Conservation (phyloP, 1,140 invertebrate genomes). For the Manduca sexta region DNA sequence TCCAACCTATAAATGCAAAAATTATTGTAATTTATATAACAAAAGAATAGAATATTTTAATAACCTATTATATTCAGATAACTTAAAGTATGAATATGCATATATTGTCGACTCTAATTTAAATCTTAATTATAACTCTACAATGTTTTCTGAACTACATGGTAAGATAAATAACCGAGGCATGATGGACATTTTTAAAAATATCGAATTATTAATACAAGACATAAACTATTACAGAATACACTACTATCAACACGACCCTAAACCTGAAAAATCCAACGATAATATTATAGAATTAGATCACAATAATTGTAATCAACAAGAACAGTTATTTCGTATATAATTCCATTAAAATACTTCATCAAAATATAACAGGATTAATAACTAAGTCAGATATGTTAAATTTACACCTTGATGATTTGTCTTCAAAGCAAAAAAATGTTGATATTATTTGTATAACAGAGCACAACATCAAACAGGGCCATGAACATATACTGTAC, state of each 20-base stretch:
- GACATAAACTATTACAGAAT: not conserved
- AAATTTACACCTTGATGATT: too few relatives aligned
- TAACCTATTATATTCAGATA: conserved; percentile 5
- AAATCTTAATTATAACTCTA: conserved; percentile 3
- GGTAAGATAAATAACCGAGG: conserved; percentile 4
- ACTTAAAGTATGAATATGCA: conserved; percentile 8
- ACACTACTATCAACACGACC: too few relatives aligned
- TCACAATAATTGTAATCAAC: too few relatives aligned
- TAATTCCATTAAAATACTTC: too few relatives aligned
- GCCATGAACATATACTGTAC: too few relatives aligned
- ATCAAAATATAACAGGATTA: too few relatives aligned
- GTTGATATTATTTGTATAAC: too few relatives aligned
- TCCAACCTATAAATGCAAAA: not conserved
- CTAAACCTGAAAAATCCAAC: not conserved
- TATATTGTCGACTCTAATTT: conserved; percentile 9
- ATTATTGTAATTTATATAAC: conserved; percentile 6
- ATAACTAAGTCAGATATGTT: too few relatives aligned
- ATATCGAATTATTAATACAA: not conserved
- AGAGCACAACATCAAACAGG: too few relatives aligned
- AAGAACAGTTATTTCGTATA: too few relatives aligned
- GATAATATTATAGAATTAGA: too few relatives aligned
- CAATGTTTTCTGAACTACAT: conserved; percentile 2
- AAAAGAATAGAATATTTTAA: conserved; percentile 13
- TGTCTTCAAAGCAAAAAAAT: too few relatives aligned
- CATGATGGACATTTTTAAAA: not conserved